Conservation (phyloP, 2,888 invertebrate genomes). For the Netelia virgata region DNA sequence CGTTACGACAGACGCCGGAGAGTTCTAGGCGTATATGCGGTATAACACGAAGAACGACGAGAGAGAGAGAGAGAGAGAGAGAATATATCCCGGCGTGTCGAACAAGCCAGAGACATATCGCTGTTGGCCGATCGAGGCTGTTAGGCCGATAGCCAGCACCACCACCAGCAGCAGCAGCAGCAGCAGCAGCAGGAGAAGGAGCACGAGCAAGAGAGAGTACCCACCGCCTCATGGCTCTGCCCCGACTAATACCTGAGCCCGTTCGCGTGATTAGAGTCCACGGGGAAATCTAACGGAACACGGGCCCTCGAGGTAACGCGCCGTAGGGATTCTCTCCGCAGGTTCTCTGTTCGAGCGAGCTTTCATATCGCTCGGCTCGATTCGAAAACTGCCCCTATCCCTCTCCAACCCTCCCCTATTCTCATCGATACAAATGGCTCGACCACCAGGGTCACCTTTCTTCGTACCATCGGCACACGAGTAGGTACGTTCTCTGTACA, state of each 20-base stretch:
- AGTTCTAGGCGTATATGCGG: constrained; percentile 22
- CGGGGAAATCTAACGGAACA: constrained; percentile 82
- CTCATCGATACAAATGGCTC: neutral
- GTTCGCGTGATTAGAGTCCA: constrained; percentile 82
- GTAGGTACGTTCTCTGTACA: no score
- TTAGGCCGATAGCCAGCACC: constrained; percentile 45
- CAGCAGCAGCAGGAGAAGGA: constrained; percentile 13
- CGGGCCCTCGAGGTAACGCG: constrained; percentile 74
- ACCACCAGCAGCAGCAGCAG: constrained; percentile 21
- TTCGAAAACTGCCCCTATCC: constrained; percentile 56
- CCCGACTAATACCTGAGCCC: constrained; percentile 77
- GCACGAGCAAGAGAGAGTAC: constrained; percentile 66
- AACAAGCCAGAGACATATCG: constrained; percentile 76
- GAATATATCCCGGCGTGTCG: constrained; percentile 70
- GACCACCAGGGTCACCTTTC: neutral
- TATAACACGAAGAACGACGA: constrained; percentile 41
- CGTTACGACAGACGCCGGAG: constrained; percentile 16
- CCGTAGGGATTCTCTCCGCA: constrained; percentile 40
- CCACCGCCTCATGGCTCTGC: constrained; percentile 71
- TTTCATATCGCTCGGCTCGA: constrained; percentile 58
- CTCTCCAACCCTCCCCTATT: constrained; percentile 10
- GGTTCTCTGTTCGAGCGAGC: constrained; percentile 51
- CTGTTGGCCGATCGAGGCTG: constrained; percentile 70
- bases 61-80: neutral
- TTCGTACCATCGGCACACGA: neutral